Evolutionary conservation across 64 coral and sea anemone genomes (phyloP).

Genomic region (Dendronephthya gigantea): DNA sequence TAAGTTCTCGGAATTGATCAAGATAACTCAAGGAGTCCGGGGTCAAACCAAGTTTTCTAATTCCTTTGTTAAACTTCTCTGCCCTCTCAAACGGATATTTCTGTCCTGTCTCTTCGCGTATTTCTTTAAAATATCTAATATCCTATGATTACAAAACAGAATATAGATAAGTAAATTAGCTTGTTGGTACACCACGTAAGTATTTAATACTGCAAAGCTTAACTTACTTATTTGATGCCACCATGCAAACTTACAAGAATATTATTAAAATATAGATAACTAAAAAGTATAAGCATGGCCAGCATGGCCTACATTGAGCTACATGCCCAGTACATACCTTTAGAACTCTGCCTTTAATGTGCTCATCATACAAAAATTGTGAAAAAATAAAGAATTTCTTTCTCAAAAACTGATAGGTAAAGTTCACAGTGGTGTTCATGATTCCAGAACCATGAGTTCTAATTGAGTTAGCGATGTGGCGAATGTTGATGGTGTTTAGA

Average conservation of each 20-base stretch:
- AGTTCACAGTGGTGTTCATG: constrained; percentile 98
- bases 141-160: constrained; percentile 33
- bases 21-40: constrained; percentile 74
- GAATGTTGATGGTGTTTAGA: constrained; percentile 94
- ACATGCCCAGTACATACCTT: constrained; percentile 36
- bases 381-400: constrained; percentile 99
- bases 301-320: not conserved
- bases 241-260: too few relatives aligned
- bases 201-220: too few relatives aligned
- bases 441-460: constrained; percentile 90
- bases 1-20: constrained; percentile 83
- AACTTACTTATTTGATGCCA: too few relatives aligned
- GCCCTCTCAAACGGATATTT: constrained; percentile 93
- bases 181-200: too few relatives aligned
- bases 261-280: too few relatives aligned
- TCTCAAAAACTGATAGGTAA: constrained; percentile 91
- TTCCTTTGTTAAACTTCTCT: constrained; percentile 98
- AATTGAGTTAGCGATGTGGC: constrained; percentile 96
- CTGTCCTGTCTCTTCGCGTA: constrained; percentile 58
- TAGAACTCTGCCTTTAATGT: constrained; percentile 93
- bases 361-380: constrained; percentile 94
- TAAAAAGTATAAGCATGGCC: too few relatives aligned
- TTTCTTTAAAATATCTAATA: constrained; percentile 85
- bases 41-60: constrained; percentile 88
- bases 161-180: not conserved